These are phyloP conservation scores for Drosophila parabipectinata DNA, from an alignment of 1,140 invertebrate species.

Conservation along the genomic window DNA sequence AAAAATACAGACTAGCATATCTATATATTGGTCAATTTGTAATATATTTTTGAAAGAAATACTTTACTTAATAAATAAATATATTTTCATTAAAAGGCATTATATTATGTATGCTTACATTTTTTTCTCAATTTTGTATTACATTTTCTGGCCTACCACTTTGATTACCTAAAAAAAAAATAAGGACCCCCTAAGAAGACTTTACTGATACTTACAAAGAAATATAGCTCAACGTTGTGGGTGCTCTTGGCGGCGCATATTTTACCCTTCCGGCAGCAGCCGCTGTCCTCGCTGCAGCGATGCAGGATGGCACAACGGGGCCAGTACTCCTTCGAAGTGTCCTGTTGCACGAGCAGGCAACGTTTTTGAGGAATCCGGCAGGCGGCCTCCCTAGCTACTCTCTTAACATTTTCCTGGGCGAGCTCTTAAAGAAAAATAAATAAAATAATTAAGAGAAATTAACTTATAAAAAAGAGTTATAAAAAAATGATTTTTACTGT, in stretches of 20 bases:
- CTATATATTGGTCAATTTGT: no score
- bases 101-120: no score
- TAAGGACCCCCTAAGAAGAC: no score
- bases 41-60: no score
- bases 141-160: background rate
- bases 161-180: background rate
- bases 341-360: constrained; percentile 87
- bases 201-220: constrained; percentile 88
- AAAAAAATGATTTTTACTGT: background rate
- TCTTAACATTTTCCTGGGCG: constrained; percentile 86
- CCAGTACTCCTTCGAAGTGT: constrained; percentile 88
- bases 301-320: constrained; percentile 91
- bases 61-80: no score
- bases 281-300: constrained; percentile 90
- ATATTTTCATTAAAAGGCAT: no score
- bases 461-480: background rate
- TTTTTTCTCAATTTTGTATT: no score
- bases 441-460: background rate
- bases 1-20: no score
- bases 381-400: constrained; percentile 86
- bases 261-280: constrained; percentile 88
- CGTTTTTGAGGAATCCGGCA: constrained; percentile 87
- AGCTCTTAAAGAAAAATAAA: constrained; percentile 59
- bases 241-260: constrained; percentile 88
- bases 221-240: constrained; percentile 88